These are phyloP conservation scores for Brachypodius melanocephalos DNA, from an alignment of 2,113 vertebrate species.

Conservation along the genomic window DNA sequence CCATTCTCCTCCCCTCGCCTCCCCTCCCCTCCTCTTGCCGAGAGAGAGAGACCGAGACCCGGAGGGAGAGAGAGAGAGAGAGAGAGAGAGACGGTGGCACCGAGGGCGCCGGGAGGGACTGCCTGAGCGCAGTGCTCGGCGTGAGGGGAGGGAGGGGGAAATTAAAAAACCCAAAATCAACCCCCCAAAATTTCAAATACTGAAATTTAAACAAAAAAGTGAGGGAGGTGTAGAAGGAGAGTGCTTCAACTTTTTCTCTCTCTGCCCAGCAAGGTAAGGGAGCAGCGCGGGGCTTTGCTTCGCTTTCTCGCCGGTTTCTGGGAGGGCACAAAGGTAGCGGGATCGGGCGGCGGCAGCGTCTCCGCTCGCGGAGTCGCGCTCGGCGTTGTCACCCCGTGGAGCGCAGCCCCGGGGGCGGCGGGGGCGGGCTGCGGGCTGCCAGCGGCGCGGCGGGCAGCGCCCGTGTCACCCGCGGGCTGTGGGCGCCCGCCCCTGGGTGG, in stretches of 20 bases:
- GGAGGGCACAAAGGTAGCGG: neutral
- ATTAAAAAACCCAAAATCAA: neutral
- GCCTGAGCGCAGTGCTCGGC: neutral
- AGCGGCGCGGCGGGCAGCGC: neutral
- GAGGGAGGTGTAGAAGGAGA: neutral
- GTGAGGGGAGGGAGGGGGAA: neutral
- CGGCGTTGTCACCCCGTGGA: neutral
- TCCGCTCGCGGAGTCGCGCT: neutral
- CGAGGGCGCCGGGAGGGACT: neutral
- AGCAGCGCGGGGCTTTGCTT: neutral
- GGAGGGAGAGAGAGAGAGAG: neutral
- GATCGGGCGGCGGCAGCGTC: neutral
- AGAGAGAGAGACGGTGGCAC: neutral
- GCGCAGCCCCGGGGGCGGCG: neutral
- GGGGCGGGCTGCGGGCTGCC: neutral
- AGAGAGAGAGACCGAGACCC: neutral
- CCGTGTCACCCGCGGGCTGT: neutral
- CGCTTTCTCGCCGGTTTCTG: neutral
- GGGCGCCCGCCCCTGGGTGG: neutral
- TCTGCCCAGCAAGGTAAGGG: conserved; percentile 39
- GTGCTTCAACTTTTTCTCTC: neutral
- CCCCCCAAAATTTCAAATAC: neutral
- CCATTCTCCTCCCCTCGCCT: neutral
- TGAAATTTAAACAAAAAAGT: neutral
- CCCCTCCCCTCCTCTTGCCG: neutral